phyloP scores from a whole-genome alignment of 92 coral and sea anemone genomes.

The Zoanthus sansibaricus region DNA sequence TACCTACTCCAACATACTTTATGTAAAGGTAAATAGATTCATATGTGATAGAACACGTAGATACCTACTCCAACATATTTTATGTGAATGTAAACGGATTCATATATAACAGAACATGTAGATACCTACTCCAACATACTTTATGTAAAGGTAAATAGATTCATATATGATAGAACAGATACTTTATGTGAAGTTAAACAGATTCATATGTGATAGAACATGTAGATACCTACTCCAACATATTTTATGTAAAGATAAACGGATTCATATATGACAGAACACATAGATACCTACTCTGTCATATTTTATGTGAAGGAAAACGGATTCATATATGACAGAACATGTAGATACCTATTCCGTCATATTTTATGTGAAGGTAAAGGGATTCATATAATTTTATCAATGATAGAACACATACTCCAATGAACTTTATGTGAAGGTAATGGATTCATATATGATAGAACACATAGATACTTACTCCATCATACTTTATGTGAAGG shows the following conservation, averaged over 20 bases:
- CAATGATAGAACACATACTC: slow-evolving; percentile 80
- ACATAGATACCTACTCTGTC: too few species aligned
- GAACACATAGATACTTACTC: background rate
- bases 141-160: slow-evolving; percentile 76
- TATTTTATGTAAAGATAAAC: slow-evolving; percentile 41
- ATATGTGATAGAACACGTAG: slow-evolving; percentile 87
- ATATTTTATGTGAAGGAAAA: background rate
- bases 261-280: background rate
- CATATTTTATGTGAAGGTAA: background rate
- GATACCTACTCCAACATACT: slow-evolving; percentile 96
- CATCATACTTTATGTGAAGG: background rate
- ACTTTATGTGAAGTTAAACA: background rate
- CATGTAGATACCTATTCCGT: slow-evolving; percentile 66
- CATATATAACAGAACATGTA: slow-evolving; percentile 86
- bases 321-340: slow-evolving; percentile 76
- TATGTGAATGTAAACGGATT: slow-evolving; percentile 87
- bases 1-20: slow-evolving; percentile 41
- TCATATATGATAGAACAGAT: too few species aligned
- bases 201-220: slow-evolving; percentile 83
- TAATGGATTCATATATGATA: slow-evolving; percentile 66
- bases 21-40: slow-evolving; percentile 72
- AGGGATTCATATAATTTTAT: slow-evolving; percentile 68
- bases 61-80: slow-evolving; percentile 93
- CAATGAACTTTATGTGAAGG: background rate
- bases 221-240: slow-evolving; percentile 93